phyloP scores from a whole-genome alignment of 2,888 invertebrate genomes.

The Heterodera filipjevi region DNA sequence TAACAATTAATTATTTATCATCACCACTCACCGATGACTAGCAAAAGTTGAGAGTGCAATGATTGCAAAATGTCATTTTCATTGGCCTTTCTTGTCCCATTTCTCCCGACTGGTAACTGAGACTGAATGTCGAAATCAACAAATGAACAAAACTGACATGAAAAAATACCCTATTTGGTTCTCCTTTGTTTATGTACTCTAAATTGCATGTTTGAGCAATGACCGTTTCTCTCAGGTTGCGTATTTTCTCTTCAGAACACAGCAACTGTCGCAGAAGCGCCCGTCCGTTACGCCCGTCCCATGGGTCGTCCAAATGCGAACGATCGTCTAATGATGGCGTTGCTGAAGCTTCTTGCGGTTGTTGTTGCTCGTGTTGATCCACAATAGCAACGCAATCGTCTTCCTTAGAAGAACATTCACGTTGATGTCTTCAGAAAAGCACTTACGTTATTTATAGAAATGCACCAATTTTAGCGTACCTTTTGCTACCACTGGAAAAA shows the following conservation, averaged over 20 bases:
- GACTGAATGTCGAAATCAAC: slow-evolving; percentile 1
- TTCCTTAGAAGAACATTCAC: background rate
- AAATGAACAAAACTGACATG: background rate
- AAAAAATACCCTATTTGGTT: slow-evolving; percentile 19
- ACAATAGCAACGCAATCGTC: too few relatives aligned
- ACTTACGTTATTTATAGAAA: background rate
- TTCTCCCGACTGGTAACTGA: slow-evolving; percentile 26
- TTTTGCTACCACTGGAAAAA: slow-evolving; percentile 22
- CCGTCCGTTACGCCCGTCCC: slow-evolving; percentile 22
- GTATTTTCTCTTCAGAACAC: slow-evolving; percentile 55
- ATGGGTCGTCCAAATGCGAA: background rate
- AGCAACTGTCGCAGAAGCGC: slow-evolving; percentile 52
- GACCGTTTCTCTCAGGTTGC: slow-evolving; percentile 59
- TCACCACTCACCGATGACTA: slow-evolving; percentile 36
- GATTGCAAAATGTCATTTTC: slow-evolving; percentile 62
- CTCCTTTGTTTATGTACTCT: slow-evolving; percentile 53
- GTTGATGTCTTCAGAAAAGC: background rate
- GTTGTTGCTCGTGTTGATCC: background rate
- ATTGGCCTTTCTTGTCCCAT: slow-evolving; percentile 50
- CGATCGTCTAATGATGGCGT: slow-evolving; percentile 8
- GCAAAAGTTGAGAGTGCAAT: slow-evolving; percentile 59
- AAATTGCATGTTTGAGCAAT: slow-evolving; percentile 61
- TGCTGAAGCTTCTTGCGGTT: background rate
- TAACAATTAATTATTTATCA: background rate
- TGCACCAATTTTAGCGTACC: background rate